A percentile compares a stretch with the other conserved stretches of the same genome.
Evolutionary conservation across 2,113 vertebrate genomes (phyloP).

Genomic region (Dendropsophus ebraccatus): DNA sequence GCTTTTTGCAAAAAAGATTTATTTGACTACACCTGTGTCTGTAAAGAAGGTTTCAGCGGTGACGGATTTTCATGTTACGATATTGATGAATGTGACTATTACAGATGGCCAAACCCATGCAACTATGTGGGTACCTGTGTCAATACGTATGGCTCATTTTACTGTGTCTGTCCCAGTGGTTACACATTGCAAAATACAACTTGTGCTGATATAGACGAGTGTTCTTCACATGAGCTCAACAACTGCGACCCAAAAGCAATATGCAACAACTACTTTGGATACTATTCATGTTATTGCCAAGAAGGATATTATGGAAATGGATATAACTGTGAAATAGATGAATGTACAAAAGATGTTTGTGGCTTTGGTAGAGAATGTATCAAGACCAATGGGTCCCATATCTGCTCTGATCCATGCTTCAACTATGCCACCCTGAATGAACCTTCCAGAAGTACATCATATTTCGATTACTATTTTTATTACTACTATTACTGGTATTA

Average conservation of each 20-base stretch:
- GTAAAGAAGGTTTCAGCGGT: conserved; percentile 63
- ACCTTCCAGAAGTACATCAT: conserved; percentile 57
- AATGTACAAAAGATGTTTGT: not conserved
- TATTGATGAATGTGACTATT: conserved; percentile 56
- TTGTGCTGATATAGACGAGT: conserved; percentile 63
- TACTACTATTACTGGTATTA: fast-evolving
- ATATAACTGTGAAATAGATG: conserved; percentile 42
- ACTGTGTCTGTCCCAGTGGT: conserved; percentile 29
- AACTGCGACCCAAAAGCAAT: conserved; percentile 62
- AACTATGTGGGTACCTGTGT: not conserved
- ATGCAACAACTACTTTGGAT: conserved; percentile 61
- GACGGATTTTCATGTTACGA: conserved; percentile 59
- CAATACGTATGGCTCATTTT: conserved; percentile 57
- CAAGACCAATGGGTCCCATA: not conserved
- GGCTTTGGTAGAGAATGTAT: conserved; percentile 39
- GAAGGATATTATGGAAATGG: conserved; percentile 62
- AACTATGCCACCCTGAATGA: conserved; percentile 60
- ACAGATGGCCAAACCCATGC: conserved; percentile 48
- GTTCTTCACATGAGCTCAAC: not conserved
- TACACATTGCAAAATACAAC: conserved; percentile 20
- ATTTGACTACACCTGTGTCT: conserved; percentile 46
- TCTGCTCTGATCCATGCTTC: conserved; percentile 66
- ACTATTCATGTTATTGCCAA: conserved; percentile 62
- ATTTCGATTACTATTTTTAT: conserved; percentile 24
- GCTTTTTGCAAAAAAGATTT: conserved; percentile 47